These are phyloP conservation scores for Girardinus metallicus DNA, from an alignment of 2,797 vertebrate species.

Conservation along the genomic window DNA sequence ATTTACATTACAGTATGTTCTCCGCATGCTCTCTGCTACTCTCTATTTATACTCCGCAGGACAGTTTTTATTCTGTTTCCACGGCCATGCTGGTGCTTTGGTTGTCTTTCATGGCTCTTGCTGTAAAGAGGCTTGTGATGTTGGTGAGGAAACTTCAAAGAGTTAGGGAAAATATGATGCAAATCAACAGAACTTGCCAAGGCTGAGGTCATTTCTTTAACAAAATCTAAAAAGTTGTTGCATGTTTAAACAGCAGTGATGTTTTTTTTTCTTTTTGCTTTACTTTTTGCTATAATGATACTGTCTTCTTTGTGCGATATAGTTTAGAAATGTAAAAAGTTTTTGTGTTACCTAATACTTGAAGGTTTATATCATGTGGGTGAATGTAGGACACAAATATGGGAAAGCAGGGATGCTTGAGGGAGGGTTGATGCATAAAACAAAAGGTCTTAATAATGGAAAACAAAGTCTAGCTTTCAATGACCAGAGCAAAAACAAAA, in stretches of 20 bases:
- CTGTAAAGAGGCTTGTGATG: neutral
- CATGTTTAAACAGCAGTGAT: neutral
- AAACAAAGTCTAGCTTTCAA: neutral
- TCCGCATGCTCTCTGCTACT: neutral
- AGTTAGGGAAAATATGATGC: neutral
- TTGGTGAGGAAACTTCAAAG: conserved; percentile 1
- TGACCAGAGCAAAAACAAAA: neutral
- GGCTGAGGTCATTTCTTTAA: neutral
- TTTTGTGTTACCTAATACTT: neutral
- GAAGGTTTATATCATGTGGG: neutral
- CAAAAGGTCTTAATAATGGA: neutral
- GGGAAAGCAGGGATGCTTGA: neutral
- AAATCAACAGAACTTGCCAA: neutral
- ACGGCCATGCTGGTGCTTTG: neutral
- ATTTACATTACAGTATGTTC: neutral
- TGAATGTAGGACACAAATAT: neutral
- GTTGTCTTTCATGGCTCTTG: neutral
- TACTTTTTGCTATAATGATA: neutral
- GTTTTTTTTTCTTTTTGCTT: neutral
- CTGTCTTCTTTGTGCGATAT: neutral
- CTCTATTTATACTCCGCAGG: neutral
- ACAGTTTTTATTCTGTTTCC: neutral
- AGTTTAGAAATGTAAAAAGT: neutral
- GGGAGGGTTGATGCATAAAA: neutral
- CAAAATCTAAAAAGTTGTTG: neutral